These are phyloP conservation scores for Argyra leucocephala DNA, from an alignment of 2,888 invertebrate species.

Conservation along the genomic window DNA sequence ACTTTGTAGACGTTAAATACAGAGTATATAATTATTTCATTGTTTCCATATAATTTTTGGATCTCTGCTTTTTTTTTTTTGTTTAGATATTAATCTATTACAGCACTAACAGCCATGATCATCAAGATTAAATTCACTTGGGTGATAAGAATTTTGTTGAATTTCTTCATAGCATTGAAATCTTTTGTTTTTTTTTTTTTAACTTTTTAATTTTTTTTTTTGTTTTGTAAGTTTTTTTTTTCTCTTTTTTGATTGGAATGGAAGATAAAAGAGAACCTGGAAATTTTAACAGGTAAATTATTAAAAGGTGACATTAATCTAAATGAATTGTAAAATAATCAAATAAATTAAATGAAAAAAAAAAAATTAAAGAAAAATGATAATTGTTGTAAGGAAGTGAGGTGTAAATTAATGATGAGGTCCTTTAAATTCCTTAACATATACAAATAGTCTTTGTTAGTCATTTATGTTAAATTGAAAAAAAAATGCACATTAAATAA, in stretches of 20 bases:
- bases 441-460: too few species aligned
- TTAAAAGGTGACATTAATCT: constrained; percentile 3
- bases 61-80: not conserved
- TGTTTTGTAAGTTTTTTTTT: too few species aligned
- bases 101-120: not conserved
- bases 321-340: not conserved
- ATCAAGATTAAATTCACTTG: not conserved
- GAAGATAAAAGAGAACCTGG: not conserved
- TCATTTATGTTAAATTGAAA: too few species aligned
- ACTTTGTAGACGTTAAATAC: not conserved
- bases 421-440: too few species aligned
- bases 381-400: too few species aligned
- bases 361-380: too few species aligned
- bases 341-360: not conserved
- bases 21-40: not conserved
- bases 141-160: not conserved
- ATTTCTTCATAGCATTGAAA: too few species aligned
- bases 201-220: not conserved
- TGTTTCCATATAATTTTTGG: not conserved
- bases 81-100: not conserved
- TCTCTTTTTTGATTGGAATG: not conserved
- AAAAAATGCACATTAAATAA: too few species aligned
- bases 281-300: constrained; percentile 1
- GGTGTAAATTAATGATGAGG: too few species aligned
- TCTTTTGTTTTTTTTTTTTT: too few species aligned